phyloP scores from a whole-genome alignment of 2,113 vertebrate species.

The Pachyramphus minor region DNA sequence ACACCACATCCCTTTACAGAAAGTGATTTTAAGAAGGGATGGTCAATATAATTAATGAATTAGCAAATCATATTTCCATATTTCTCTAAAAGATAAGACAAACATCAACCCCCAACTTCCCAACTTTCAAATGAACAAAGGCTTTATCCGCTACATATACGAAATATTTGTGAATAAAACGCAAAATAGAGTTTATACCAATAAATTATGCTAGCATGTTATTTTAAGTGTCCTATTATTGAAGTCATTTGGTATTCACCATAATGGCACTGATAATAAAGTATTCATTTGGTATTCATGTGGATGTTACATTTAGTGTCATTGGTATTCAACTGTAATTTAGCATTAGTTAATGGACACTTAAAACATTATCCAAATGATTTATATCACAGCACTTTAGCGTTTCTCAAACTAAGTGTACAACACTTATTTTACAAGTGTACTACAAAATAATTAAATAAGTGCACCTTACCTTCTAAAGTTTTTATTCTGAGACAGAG shows the following conservation, averaged over 20 bases:
- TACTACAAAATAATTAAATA: conserved; percentile 73
- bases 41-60: neutral
- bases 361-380: conserved; percentile 76
- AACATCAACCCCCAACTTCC: neutral
- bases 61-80: neutral
- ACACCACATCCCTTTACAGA: neutral
- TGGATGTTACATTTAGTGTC: conserved; percentile 62
- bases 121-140: conserved; percentile 13
- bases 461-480: conserved; percentile 78
- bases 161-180: conserved; percentile 56
- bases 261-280: conserved; percentile 72
- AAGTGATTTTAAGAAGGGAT: conserved; percentile 17
- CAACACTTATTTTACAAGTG: conserved; percentile 70
- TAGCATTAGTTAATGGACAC: conserved; percentile 76
- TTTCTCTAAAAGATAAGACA: neutral
- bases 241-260: conserved; percentile 63
- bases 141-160: neutral
- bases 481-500: conserved; percentile 72
- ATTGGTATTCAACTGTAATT: conserved; percentile 73
- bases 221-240: conserved; percentile 73
- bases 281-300: conserved; percentile 73
- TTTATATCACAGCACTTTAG: conserved; percentile 57
- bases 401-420: conserved; percentile 69
- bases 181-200: conserved; percentile 43
- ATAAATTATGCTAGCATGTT: conserved; percentile 65